phyloP scores from a whole-genome alignment of 1,140 invertebrate species.

The Macrocentrus cingulum region DNA sequence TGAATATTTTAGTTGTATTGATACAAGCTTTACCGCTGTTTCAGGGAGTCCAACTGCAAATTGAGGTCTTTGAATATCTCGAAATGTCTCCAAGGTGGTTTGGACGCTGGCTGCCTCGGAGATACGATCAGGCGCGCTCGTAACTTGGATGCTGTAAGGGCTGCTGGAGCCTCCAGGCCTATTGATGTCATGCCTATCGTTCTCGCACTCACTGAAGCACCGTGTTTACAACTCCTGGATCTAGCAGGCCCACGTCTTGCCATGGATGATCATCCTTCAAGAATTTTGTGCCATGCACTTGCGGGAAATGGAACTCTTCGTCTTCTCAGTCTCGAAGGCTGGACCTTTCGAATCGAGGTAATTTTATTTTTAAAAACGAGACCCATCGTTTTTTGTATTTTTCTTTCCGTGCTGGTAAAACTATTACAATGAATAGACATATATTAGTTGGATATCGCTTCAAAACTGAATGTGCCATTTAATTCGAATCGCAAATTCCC shows the following conservation, averaged over 20 bases:
- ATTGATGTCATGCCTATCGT: constrained; percentile 59
- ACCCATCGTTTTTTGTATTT: constrained; percentile 8
- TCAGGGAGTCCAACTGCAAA: constrained; percentile 54
- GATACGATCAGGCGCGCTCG: constrained; percentile 59
- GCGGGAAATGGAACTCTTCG: constrained; percentile 58
- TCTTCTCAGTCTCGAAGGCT: constrained; percentile 61
- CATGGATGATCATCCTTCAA: constrained; percentile 62
- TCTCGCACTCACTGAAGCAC: constrained; percentile 59
- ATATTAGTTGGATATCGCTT: constrained; percentile 1
- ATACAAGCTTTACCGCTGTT: constrained; percentile 11
- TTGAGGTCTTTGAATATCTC: constrained; percentile 61
- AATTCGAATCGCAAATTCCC: constrained; percentile 24
- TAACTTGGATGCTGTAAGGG: constrained; percentile 59
- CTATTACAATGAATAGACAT: too few species aligned
- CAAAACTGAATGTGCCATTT: background rate
- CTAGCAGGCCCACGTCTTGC: constrained; percentile 59
- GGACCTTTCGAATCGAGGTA: constrained; percentile 64
- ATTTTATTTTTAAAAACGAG: constrained; percentile 25
- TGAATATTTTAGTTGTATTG: constrained; percentile 1
- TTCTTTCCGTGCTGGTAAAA: background rate
- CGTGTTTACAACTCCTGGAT: constrained; percentile 60
- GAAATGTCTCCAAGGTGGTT: constrained; percentile 56
- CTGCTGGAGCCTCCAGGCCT: constrained; percentile 58
- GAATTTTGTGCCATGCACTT: constrained; percentile 59
- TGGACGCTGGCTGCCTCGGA: constrained; percentile 62